Conservation (phyloP, 2,888 invertebrate genomes). For the Drosophila seclusa region DNA sequence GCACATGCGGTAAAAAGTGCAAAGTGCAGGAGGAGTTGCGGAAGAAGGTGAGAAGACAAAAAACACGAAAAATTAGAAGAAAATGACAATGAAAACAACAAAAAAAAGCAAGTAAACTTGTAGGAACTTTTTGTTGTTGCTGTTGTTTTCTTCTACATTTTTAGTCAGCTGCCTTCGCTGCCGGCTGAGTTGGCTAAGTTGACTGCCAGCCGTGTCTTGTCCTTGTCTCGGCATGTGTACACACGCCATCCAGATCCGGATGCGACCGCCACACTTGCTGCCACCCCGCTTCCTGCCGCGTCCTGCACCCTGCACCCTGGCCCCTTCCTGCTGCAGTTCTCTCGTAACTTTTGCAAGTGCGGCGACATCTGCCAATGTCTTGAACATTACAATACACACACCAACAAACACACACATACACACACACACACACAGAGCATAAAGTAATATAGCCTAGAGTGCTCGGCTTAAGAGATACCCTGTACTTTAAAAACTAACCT, state of each 20-base stretch:
- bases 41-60: conserved; percentile 24
- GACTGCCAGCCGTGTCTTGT: conserved; percentile 68
- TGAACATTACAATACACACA: conserved; percentile 74
- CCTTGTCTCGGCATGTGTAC: conserved; percentile 72
- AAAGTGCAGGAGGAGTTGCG: not conserved
- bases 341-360: conserved; percentile 73
- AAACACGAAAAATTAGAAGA: conserved; percentile 54
- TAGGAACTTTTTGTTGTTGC: conserved; percentile 55
- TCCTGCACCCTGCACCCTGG: not conserved
- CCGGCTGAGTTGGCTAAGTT: conserved; percentile 42
- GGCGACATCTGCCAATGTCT: conserved; percentile 79
- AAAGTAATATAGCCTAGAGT: not conserved
- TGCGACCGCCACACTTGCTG: conserved; percentile 23
- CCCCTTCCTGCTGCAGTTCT: conserved; percentile 20
- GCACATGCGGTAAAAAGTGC: conserved; percentile 29
- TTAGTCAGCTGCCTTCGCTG: conserved; percentile 41
- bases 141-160: conserved; percentile 36
- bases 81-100: conserved; percentile 32
- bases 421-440: not conserved
- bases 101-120: conserved; percentile 57
- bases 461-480: not conserved
- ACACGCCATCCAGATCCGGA: conserved; percentile 54
- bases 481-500: not conserved
- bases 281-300: not conserved
- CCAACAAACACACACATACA: conserved; percentile 3